Conservation (phyloP, 2,888 invertebrate species). For the Ditula angustiorana region DNA sequence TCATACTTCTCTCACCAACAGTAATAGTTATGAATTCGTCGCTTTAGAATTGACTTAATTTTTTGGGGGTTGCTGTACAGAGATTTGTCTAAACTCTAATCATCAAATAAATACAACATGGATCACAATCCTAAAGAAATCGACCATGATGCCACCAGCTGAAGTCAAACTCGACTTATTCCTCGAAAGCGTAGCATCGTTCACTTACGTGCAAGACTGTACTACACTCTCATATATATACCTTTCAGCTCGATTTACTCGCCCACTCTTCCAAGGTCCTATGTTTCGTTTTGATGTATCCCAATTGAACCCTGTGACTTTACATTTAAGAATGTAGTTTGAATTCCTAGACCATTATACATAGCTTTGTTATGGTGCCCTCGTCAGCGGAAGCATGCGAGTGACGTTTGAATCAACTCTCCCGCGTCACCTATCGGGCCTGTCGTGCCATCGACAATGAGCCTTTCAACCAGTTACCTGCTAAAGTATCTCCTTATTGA, state of each 20-base stretch:
- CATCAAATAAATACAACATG: too few species aligned
- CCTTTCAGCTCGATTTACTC: neutral
- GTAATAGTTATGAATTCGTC: too few species aligned
- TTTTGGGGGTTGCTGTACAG: too few species aligned
- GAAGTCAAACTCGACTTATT: too few species aligned
- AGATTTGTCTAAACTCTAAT: too few species aligned
- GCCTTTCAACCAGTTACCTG: conserved; percentile 23
- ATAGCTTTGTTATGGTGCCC: neutral
- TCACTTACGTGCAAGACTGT: too few species aligned
- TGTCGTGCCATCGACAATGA: conserved; percentile 24
- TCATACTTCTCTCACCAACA: too few species aligned
- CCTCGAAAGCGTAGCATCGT: too few species aligned
- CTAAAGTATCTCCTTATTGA: conserved; percentile 10
- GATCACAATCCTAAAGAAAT: too few species aligned
- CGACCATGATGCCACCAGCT: too few species aligned
- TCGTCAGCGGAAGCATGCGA: conserved; percentile 54
- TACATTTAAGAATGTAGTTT: neutral
- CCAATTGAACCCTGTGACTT: neutral
- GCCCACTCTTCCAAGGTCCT: neutral
- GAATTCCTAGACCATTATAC: neutral
- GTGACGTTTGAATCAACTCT: conserved; percentile 63
- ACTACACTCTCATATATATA: neutral
- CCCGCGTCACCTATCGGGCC: conserved; percentile 36
- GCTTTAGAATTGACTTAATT: too few species aligned
- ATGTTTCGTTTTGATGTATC: neutral